Percentiles rank a stretch among this genome's conserved stretches.
Conservation (phyloP, 2,888 invertebrate species). For the Drosophila putrida region DNA sequence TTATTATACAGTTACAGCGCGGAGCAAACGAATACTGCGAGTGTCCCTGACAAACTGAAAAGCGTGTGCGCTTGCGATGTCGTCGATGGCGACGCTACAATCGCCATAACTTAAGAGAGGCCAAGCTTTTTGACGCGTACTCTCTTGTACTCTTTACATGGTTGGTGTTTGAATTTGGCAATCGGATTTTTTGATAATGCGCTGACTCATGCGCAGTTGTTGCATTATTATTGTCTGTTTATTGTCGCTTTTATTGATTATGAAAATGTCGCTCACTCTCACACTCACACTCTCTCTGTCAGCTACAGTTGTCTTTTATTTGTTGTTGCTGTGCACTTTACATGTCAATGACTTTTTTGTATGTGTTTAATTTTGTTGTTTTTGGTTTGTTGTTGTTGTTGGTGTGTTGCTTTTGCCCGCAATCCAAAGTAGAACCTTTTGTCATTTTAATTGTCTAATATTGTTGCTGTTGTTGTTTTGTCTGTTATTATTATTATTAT, state of each 20-base stretch:
- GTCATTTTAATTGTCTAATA: constrained; percentile 71
- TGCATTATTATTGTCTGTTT: constrained; percentile 18
- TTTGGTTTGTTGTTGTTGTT: constrained; percentile 18
- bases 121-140: background rate
- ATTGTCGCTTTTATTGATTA: constrained; percentile 28
- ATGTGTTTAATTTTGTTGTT: constrained; percentile 28
- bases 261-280: constrained; percentile 27
- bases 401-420: constrained; percentile 21
- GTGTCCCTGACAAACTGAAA: constrained; percentile 57
- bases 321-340: constrained; percentile 47
- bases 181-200: constrained; percentile 38
- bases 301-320: constrained; percentile 38
- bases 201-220: constrained; percentile 55
- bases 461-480: constrained; percentile 33
- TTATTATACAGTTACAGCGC: constrained; percentile 20
- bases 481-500: constrained; percentile 30
- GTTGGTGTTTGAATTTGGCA: constrained; percentile 31
- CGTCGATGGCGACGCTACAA: background rate
- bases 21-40: constrained; percentile 40
- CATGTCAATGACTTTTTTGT: constrained; percentile 76
- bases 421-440: constrained; percentile 65
- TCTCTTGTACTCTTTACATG: constrained; percentile 12
- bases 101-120: constrained; percentile 3
- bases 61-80: constrained; percentile 11
- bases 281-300: constrained; percentile 4